phyloP scores from a whole-genome alignment of 2,113 vertebrate species.

The Hippocampus abdominalis region DNA sequence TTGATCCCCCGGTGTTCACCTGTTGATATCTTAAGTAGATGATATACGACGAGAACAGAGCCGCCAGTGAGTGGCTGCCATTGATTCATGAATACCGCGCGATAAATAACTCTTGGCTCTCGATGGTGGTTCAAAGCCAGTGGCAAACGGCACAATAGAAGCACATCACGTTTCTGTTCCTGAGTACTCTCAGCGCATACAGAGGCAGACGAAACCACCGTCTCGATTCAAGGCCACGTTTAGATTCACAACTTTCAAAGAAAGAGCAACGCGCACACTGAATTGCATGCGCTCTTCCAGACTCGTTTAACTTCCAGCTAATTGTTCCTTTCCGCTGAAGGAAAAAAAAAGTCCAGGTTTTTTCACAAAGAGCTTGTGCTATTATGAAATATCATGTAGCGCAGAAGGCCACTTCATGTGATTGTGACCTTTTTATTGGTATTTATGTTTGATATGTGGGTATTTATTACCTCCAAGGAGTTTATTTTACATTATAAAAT shows the following conservation, averaged over 20 bases:
- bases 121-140: constrained; percentile 41
- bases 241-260: constrained; percentile 42
- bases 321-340: constrained; percentile 29
- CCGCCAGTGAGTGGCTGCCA: constrained; percentile 23
- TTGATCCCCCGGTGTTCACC: constrained; percentile 65
- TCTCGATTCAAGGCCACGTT: constrained; percentile 46
- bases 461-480: no score
- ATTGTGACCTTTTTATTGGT: no score
- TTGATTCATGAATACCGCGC: constrained; percentile 33
- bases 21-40: constrained; percentile 62
- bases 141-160: constrained; percentile 20
- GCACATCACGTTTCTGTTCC: constrained; percentile 20
- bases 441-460: no score
- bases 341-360: background rate
- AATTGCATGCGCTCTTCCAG: constrained; percentile 48
- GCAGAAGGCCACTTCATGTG: no score
- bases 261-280: constrained; percentile 51
- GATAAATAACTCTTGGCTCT: constrained; percentile 31
- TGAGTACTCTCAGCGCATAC: constrained; percentile 25
- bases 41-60: constrained; percentile 44
- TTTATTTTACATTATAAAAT: no score
- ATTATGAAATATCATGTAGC: background rate
- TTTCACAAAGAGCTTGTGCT: background rate
- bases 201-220: constrained; percentile 22
- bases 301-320: constrained; percentile 24